phyloP scores from a whole-genome alignment of 2,113 vertebrate genomes.

The Ophiodon elongatus region DNA sequence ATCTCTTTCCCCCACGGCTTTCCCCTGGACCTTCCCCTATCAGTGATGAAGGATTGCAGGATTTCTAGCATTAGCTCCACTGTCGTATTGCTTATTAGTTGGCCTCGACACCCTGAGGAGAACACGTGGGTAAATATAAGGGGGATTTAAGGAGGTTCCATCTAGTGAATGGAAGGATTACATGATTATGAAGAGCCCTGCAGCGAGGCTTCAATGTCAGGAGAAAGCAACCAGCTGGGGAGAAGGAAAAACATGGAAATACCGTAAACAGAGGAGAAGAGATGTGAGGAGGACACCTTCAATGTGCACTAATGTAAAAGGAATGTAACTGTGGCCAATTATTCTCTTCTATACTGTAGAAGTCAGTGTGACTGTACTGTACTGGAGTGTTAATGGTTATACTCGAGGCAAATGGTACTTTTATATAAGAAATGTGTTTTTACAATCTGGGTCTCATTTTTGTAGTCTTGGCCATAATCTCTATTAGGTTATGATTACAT shows the following conservation, averaged over 20 bases:
- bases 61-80: conserved; percentile 50
- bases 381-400: background rate
- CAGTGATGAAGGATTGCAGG: conserved; percentile 56
- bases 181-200: conserved; percentile 68
- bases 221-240: conserved; percentile 26
- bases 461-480: background rate
- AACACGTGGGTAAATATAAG: conserved; percentile 65
- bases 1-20: conserved; percentile 39
- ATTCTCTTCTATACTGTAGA: background rate
- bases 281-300: conserved; percentile 18
- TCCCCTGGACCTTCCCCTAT: conserved; percentile 44
- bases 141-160: conserved; percentile 68
- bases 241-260: conserved; percentile 29
- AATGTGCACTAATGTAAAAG: conserved; percentile 16
- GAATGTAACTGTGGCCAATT: background rate
- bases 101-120: conserved; percentile 53
- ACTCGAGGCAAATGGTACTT: background rate
- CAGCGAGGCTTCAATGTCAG: conserved; percentile 47
- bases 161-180: conserved; percentile 69
- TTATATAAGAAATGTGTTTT: background rate
- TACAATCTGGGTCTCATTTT: background rate
- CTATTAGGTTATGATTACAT: background rate
- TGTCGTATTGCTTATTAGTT: conserved; percentile 73
- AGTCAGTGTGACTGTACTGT: background rate
- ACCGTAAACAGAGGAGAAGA: conserved; percentile 2